These are phyloP conservation scores for Tringa solitaria DNA, from an alignment of 2,113 vertebrate genomes.

Conservation along the genomic window DNA sequence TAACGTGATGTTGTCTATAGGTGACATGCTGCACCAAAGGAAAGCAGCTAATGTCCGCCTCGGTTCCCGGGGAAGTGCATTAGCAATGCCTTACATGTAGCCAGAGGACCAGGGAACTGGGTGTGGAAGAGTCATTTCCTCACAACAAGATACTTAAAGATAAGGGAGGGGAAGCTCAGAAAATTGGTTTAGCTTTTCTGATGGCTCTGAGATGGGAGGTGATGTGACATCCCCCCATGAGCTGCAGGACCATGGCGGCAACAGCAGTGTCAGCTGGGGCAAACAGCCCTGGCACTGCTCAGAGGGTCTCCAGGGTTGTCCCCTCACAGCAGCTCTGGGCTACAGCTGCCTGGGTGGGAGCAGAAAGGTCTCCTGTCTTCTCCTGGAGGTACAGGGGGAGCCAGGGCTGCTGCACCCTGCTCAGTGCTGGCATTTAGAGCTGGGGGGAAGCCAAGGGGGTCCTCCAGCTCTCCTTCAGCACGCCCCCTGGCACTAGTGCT, in stretches of 20 bases:
- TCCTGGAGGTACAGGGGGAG: neutral
- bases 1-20: neutral
- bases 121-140: neutral
- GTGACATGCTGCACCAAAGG: neutral
- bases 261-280: neutral
- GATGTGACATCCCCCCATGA: neutral
- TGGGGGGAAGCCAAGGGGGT: rapidly evolving
- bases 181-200: neutral
- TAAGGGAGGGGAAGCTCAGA: neutral
- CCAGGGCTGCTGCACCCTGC: neutral
- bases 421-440: rapidly evolving
- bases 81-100: neutral
- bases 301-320: neutral
- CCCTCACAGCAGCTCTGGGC: neutral
- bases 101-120: neutral
- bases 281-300: rapidly evolving
- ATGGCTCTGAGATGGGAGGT: neutral
- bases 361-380: neutral
- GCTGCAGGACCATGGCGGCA: neutral
- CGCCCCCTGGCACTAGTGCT: rapidly evolving
- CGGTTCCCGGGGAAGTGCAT: neutral
- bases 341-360: neutral
- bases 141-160: neutral
- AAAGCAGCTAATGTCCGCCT: neutral
- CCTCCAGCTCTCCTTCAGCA: neutral